Evolutionary conservation across 1,140 invertebrate genomes (phyloP).

Genomic region (Cydia splendana): DNA sequence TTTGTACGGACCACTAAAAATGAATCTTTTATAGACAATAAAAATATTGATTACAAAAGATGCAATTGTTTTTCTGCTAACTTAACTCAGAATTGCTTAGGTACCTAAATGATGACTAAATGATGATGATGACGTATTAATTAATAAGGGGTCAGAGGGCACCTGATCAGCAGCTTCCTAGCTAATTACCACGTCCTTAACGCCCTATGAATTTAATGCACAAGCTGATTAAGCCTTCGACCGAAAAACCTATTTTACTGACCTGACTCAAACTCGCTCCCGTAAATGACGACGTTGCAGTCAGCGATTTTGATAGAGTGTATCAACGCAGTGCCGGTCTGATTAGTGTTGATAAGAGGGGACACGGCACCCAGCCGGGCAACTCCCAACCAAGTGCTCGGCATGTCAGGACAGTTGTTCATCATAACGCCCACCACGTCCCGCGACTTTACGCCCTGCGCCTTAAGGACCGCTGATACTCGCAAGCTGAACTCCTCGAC

Average conservation of each 20-base stretch:
- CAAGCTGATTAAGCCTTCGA: too few species aligned
- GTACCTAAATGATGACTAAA: too few species aligned
- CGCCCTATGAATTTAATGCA: too few species aligned
- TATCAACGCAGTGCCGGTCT: slow-evolving; percentile 88
- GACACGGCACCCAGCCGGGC: slow-evolving; percentile 92
- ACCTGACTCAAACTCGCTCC: slow-evolving; percentile 64
- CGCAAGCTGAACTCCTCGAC: slow-evolving; percentile 93
- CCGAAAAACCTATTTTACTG: slow-evolving; percentile 29
- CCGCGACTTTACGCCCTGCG: slow-evolving; percentile 89
- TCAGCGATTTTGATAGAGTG: slow-evolving; percentile 91
- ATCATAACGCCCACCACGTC: slow-evolving; percentile 93
- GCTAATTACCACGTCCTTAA: too few species aligned
- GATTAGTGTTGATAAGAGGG: slow-evolving; percentile 96
- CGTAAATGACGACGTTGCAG: slow-evolving; percentile 66
- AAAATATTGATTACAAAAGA: too few species aligned
- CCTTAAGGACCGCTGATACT: slow-evolving; percentile 89
- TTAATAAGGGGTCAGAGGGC: too few species aligned
- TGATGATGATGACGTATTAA: too few species aligned
- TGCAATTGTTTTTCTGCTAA: too few species aligned
- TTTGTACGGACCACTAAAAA: too few species aligned
- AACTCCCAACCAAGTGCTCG: slow-evolving; percentile 93
- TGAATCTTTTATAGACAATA: too few species aligned
- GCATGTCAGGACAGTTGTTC: slow-evolving; percentile 93
- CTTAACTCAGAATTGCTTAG: too few species aligned
- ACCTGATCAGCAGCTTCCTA: too few species aligned